phyloP scores from a whole-genome alignment of 2,113 vertebrate species.

The Cricetomys ansorgei region DNA sequence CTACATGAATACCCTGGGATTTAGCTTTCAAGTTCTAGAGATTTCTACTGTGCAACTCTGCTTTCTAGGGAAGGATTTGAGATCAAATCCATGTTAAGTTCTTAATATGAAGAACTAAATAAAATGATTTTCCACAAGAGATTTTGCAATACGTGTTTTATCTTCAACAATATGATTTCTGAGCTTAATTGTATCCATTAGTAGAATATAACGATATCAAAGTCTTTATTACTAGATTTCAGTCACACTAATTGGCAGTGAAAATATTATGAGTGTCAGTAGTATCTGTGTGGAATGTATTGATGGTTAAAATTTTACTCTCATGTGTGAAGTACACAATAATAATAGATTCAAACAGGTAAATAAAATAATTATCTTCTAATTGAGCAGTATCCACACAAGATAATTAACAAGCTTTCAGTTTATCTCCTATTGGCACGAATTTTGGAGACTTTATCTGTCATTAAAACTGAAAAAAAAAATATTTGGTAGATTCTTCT shows the following conservation, averaged over 20 bases:
- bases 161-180: conserved; percentile 26
- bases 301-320: not conserved
- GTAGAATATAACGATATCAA: conserved; percentile 12
- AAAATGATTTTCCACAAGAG: not conserved
- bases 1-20: not conserved
- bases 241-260: not conserved
- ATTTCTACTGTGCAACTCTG: not conserved
- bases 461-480: not conserved
- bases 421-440: not conserved
- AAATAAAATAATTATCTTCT: not conserved
- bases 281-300: conserved; percentile 11
- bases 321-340: not conserved
- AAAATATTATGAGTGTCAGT: conserved; percentile 10
- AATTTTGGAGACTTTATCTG: not conserved
- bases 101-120: not conserved
- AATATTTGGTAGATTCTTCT: not conserved
- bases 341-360: not conserved
- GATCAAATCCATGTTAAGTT: not conserved
- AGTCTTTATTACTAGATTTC: conserved; percentile 31
- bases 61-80: conserved; percentile 29
- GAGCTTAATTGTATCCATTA: not conserved
- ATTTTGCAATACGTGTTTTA: not conserved
- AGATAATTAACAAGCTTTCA: not conserved
- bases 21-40: not conserved
- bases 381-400: not conserved